Conservation (phyloP, 2,888 invertebrate genomes). For the Drosophila macrospina region DNA sequence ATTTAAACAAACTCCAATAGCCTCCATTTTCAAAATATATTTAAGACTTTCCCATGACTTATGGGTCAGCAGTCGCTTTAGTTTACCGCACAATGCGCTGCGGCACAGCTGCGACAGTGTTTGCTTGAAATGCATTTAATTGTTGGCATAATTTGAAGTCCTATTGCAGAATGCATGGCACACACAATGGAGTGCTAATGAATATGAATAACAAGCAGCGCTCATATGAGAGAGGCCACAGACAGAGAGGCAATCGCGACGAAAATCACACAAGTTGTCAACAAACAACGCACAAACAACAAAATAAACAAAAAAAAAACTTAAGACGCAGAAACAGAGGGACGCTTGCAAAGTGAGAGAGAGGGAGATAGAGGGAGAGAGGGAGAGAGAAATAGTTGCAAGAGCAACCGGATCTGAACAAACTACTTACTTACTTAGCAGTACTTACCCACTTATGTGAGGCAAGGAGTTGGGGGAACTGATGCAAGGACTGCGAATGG, state of each 20-base stretch:
- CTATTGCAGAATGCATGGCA: slow-evolving; percentile 57
- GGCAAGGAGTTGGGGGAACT: slow-evolving; percentile 23
- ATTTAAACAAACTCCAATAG: no score
- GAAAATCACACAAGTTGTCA: slow-evolving; percentile 53
- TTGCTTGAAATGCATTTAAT: slow-evolving; percentile 36
- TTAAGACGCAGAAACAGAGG: slow-evolving; percentile 23
- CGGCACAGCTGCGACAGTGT: neutral
- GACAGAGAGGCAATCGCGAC: slow-evolving; percentile 45
- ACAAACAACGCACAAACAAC: slow-evolving; percentile 43
- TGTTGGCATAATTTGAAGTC: slow-evolving; percentile 45
- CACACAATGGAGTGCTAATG: slow-evolving; percentile 72
- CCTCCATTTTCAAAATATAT: neutral
- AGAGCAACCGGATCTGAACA: slow-evolving; percentile 35
- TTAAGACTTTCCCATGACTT: slow-evolving; percentile 8
- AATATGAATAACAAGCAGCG: slow-evolving; percentile 72
- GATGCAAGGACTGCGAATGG: slow-evolving; percentile 12
- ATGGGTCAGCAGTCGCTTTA: slow-evolving; percentile 5
- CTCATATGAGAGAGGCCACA: slow-evolving; percentile 51
- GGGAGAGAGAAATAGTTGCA: neutral
- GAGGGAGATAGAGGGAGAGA: neutral
- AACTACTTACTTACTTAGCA: slow-evolving; percentile 66
- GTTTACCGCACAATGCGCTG: neutral
- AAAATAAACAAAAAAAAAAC: slow-evolving; percentile 48
- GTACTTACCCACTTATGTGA: slow-evolving; percentile 72
- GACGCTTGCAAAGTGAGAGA: neutral